Evolutionary conservation across 2,888 invertebrate species (phyloP).

Genomic region (Eupithecia exiguata): DNA sequence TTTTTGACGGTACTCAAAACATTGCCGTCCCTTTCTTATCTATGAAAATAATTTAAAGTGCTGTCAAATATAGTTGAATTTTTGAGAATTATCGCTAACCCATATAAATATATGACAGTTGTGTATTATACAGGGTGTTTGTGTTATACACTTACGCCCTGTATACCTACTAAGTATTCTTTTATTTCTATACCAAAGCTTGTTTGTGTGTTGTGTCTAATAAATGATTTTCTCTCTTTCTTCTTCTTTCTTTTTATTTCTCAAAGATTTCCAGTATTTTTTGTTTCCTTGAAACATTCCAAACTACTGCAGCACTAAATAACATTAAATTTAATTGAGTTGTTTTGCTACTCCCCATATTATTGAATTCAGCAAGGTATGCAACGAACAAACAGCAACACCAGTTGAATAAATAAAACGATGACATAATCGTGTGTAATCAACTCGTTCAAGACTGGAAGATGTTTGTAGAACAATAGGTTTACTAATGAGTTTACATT

Average conservation of each 20-base stretch:
- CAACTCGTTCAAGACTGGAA: background rate
- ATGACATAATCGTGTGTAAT: constrained; percentile 8
- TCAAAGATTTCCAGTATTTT: background rate
- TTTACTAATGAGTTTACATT: constrained; percentile 2
- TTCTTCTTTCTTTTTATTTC: background rate
- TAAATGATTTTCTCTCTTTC: too few species aligned
- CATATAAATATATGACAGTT: too few species aligned
- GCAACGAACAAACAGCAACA: background rate
- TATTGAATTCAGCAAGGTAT: background rate
- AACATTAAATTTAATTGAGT: background rate
- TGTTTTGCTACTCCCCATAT: background rate
- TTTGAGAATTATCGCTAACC: too few species aligned
- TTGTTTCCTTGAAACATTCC: background rate
- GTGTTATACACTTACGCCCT: too few species aligned
- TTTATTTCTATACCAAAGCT: too few species aligned
- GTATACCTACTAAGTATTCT: too few species aligned
- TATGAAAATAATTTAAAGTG: too few species aligned
- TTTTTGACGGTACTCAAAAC: too few species aligned
- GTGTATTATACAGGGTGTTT: too few species aligned
- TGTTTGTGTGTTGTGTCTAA: too few species aligned
- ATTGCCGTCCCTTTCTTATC: too few species aligned
- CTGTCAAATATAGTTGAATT: too few species aligned
- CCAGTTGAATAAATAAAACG: constrained; percentile 6
- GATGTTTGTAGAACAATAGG: background rate
- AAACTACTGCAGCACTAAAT: background rate